These are phyloP conservation scores for Pogonomyrmex californicus DNA, from an alignment of 1,140 invertebrate species.

Conservation along the genomic window DNA sequence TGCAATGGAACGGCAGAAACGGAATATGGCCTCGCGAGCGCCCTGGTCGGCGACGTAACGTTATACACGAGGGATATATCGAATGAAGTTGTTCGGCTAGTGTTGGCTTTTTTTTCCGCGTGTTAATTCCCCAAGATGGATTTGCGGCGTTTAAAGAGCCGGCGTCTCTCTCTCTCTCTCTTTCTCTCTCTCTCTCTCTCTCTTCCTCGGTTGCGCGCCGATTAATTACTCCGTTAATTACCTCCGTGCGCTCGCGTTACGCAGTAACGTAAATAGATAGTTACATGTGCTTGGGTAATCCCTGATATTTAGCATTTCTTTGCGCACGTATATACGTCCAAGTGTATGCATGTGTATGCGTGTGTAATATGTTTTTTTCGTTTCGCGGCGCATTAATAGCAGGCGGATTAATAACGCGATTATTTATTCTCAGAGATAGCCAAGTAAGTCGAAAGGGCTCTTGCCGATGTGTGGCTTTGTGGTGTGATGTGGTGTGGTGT, in stretches of 20 bases:
- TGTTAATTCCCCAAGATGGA: conserved; percentile 65
- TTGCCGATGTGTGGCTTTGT: neutral
- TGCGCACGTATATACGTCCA: too few relatives aligned
- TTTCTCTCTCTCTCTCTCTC: too few relatives aligned
- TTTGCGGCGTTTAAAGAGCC: conserved; percentile 55
- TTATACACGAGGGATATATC: conserved; percentile 72
- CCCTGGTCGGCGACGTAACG: conserved; percentile 49
- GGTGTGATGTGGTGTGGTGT: neutral
- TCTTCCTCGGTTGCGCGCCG: neutral
- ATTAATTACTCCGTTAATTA: conserved; percentile 50
- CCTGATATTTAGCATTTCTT: conserved; percentile 1
- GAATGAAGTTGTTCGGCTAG: conserved; percentile 70
- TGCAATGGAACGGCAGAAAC: conserved; percentile 71
- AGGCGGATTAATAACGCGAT: neutral
- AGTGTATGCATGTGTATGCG: neutral
- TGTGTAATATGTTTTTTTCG: neutral
- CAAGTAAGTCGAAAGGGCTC: neutral
- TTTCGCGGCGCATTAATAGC: neutral
- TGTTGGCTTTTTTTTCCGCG: conserved; percentile 52
- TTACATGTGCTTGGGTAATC: neutral
- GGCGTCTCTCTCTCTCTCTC: neutral
- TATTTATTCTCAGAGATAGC: conserved; percentile 18
- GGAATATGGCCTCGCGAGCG: conserved; percentile 62
- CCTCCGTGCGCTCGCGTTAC: conserved; percentile 1
- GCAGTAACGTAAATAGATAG: conserved; percentile 20